phyloP scores from a whole-genome alignment of 2,113 vertebrate species.

The Cynoglossus semilaevis region DNA sequence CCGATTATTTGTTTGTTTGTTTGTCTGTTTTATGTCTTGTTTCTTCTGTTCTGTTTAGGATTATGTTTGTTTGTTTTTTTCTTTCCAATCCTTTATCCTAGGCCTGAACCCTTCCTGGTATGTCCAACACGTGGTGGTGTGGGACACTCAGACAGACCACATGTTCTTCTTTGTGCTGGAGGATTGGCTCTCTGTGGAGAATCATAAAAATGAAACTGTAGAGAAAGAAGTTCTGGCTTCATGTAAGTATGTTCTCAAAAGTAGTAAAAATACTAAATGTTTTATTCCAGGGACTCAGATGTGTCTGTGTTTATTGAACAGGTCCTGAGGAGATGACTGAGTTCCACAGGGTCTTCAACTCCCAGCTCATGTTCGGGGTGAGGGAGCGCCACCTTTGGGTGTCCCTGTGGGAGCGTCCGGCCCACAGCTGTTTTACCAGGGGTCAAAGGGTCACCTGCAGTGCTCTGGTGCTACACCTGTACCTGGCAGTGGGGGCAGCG shows the following conservation, averaged over 20 bases:
- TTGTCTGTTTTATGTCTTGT: no score
- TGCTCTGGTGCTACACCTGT: conserved; percentile 73
- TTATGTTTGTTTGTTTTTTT: rapidly evolving
- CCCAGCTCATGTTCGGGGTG: conserved; percentile 76
- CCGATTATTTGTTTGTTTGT: no score
- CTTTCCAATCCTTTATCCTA: conserved; percentile 22
- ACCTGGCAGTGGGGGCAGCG: conserved; percentile 69
- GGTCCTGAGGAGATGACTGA: conserved; percentile 76
- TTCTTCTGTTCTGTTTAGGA: no score
- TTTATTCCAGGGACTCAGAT: background rate
- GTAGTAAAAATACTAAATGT: background rate
- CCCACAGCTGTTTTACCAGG: conserved; percentile 75
- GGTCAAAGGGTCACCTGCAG: conserved; percentile 78
- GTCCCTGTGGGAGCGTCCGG: conserved; percentile 76
- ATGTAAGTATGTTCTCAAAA: conserved; percentile 59
- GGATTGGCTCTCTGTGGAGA: conserved; percentile 83
- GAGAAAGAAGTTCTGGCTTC: conserved; percentile 79
- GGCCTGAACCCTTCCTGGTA: conserved; percentile 82
- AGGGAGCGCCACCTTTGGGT: conserved; percentile 79
- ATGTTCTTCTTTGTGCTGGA: conserved; percentile 82
- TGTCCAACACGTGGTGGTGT: conserved; percentile 78
- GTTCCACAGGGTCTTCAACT: conserved; percentile 69
- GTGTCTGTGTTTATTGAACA: conserved; percentile 15
- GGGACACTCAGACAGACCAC: conserved; percentile 78
- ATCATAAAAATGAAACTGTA: conserved; percentile 74